These are phyloP conservation scores for Dolomedes plantarius DNA, from an alignment of 2,888 invertebrate species.

Conservation along the genomic window DNA sequence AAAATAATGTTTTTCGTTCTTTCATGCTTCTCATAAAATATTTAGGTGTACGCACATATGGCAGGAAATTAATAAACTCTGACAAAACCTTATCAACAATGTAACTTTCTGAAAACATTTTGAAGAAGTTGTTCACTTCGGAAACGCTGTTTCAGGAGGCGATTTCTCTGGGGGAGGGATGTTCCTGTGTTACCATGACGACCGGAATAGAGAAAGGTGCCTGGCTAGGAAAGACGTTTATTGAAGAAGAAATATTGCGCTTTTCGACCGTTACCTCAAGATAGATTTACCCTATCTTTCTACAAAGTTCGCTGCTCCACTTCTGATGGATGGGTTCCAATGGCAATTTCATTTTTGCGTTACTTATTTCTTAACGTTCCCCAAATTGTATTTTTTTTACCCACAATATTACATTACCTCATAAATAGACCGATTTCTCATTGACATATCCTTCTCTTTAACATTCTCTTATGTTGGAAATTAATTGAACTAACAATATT, in stretches of 20 bases:
- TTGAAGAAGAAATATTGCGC: slow-evolving; percentile 50
- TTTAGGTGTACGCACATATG: not conserved
- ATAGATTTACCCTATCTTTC: slow-evolving; percentile 40
- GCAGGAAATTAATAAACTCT: not conserved
- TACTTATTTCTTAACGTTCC: slow-evolving; percentile 23
- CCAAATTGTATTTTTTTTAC: too few species aligned
- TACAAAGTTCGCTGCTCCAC: slow-evolving; percentile 23
- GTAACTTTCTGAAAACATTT: slow-evolving; percentile 43
- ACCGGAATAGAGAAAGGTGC: slow-evolving; percentile 38
- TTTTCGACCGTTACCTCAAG: slow-evolving; percentile 32
- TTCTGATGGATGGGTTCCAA: slow-evolving; percentile 37
- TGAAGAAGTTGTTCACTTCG: slow-evolving; percentile 27
- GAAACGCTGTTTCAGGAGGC: slow-evolving; percentile 37
- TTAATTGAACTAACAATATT: too few species aligned
- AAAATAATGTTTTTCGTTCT: too few species aligned
- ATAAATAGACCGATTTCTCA: too few species aligned
- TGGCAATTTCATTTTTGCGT: slow-evolving; percentile 44
- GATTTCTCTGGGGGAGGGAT: slow-evolving; percentile 51
- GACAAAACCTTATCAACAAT: slow-evolving; percentile 7
- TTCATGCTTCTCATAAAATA: too few species aligned
- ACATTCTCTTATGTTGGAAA: too few species aligned
- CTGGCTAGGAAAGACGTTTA: slow-evolving; percentile 44
- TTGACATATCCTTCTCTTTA: too few species aligned
- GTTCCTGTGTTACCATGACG: slow-evolving; percentile 41
- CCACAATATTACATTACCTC: too few species aligned